Base-by-base conservation (phyloP, 53 echinoderm and acorn worm genomes). In the Antedon mediterranea region DNA sequence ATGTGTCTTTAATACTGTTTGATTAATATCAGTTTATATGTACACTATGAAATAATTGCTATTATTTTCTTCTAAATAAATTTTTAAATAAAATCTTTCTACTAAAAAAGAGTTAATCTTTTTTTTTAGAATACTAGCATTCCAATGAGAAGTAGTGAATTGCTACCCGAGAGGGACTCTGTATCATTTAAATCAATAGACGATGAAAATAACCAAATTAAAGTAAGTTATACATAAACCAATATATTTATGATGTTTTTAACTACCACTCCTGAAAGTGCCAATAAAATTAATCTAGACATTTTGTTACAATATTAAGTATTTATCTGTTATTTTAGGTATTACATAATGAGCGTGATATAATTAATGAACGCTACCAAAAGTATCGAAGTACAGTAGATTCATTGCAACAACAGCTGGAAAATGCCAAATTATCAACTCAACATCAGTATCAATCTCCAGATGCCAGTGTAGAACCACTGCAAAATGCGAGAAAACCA, bases 341-440 rank as follows among this genome's bases (percentile, higher is more conserved):
- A 15, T 57, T 57, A 18, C 57, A 57, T 2, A 57, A 26, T 18
- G 23, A 57, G 20, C 23, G 57, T 23, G 23, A 57, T 26, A 57
- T 13, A 26, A 57, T 57, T 57, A 57, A 57, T 18, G 57, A 57
- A 18, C 57, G 57, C 57, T 79, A 31, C 72, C 28, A 81, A 75
- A 90, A 87, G 44, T 90, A 90, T 71, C 84, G 80, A 34, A 83
- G 82, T 18, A 90, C 90, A 0, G 79, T 90, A 23, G 72, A 82
- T 31, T 43, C 87, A 7, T 77, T 90, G 20, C 90, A 90, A 32
- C 82, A 88, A 71, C 90, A 90, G 34, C 78, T 90, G 7, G 79
- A 85, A 76, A 78, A 88, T 28, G 87, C 83, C 8, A 85, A 83
- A 32, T 79, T 79, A 32, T 75, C 82, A 31, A 28, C 85, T 23